These are phyloP conservation scores for Lasioglossum marginatum DNA, from an alignment of 2,888 invertebrate species.

Conservation along the genomic window DNA sequence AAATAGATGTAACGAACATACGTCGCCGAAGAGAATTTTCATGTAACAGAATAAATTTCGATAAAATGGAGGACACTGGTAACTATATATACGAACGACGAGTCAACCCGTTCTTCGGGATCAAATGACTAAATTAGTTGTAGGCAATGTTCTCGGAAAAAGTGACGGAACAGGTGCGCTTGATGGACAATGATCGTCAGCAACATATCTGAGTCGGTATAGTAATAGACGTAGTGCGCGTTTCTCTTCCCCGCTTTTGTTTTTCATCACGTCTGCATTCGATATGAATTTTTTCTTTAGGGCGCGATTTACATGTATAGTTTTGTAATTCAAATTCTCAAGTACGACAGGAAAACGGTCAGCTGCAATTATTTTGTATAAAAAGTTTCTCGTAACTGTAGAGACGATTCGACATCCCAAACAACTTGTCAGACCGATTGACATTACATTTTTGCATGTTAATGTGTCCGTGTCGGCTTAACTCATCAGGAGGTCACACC, in stretches of 20 bases:
- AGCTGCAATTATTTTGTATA: not conserved
- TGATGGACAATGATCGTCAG: not conserved
- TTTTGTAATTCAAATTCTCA: constrained; percentile 36
- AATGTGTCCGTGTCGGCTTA: not conserved
- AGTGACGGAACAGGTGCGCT: not conserved
- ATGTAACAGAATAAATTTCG: not conserved
- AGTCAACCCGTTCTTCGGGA: not conserved
- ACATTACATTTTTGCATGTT: not conserved
- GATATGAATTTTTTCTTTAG: not conserved
- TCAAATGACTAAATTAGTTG: not conserved
- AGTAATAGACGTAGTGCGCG: not conserved
- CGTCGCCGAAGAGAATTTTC: not conserved
- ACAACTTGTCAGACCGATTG: constrained; percentile 3
- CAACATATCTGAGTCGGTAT: not conserved
- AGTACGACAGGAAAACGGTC: not conserved
- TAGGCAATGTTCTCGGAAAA: not conserved
- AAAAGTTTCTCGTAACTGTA: not conserved
- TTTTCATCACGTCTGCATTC: not conserved
- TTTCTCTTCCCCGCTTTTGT: not conserved
- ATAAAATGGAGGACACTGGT: not conserved
- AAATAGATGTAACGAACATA: not conserved
- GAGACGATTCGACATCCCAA: not conserved
- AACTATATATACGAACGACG: not conserved
- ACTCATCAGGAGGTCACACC: not conserved
- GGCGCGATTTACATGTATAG: not conserved